Evolutionary conservation across 1,140 invertebrate species (phyloP).

Genomic region (Tetragonula clypearis): DNA sequence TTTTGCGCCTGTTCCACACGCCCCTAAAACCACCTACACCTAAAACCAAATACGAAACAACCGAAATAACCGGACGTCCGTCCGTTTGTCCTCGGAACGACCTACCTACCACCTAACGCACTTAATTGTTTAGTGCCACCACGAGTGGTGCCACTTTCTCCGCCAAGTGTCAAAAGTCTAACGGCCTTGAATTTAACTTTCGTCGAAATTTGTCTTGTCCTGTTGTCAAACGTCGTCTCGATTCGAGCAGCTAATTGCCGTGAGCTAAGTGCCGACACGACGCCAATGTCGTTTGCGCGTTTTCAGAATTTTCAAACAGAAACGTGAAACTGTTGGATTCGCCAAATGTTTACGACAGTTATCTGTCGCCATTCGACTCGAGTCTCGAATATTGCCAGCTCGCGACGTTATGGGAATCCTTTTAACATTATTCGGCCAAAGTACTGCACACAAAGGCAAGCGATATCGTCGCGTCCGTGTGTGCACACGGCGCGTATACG

Average conservation of each 20-base stretch:
- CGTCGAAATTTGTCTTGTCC: too few species aligned
- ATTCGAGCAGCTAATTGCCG: too few species aligned
- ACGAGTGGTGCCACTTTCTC: too few species aligned
- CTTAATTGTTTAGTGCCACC: too few species aligned
- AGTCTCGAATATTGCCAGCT: conserved; percentile 22
- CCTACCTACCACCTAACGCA: neutral
- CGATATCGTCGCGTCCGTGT: conserved; percentile 34
- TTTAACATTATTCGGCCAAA: conserved; percentile 26
- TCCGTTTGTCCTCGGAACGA: neutral
- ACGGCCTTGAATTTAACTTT: too few species aligned
- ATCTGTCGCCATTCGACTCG: conserved; percentile 13
- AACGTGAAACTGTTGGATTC: neutral
- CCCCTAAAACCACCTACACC: neutral
- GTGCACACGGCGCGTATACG: too few species aligned
- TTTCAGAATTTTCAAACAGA: neutral
- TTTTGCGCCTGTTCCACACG: conserved; percentile 57
- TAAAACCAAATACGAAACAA: conserved; percentile 28
- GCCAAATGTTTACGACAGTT: conserved; percentile 27
- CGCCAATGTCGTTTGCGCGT: too few species aligned
- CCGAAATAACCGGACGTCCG: neutral
- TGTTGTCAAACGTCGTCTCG: too few species aligned
- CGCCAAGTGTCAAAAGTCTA: too few species aligned
- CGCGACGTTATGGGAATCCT: conserved; percentile 37
- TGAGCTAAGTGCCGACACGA: too few species aligned
- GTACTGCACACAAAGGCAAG: neutral